Conservation (phyloP, 1,140 invertebrate species). For the Penaeus japonicus region DNA sequence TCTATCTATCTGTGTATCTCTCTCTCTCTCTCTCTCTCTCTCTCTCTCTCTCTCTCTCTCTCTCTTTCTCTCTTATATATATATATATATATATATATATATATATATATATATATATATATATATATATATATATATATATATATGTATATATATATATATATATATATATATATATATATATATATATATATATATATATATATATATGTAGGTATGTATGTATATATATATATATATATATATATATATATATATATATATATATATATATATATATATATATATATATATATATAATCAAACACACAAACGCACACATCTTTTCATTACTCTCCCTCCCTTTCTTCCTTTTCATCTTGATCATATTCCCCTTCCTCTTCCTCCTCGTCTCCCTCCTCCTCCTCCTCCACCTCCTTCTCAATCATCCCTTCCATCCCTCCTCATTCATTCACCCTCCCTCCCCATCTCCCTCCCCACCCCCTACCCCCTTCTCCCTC, state of each 20-base stretch:
- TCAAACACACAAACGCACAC: too few species aligned
- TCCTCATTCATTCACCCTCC: too few species aligned
- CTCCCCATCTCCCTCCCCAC: too few species aligned
- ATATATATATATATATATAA: neutral
- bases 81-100: neutral
- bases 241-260: constrained; percentile 6
- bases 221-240: neutral
- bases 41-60: neutral
- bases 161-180: neutral
- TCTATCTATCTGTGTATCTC: neutral
- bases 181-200: neutral
- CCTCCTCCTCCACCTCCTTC: too few species aligned
- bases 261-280: neutral
- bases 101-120: neutral
- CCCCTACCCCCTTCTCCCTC: too few species aligned
- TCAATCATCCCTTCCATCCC: too few species aligned
- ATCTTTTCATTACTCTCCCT: too few species aligned
- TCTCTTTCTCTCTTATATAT: neutral
- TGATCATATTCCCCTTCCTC: too few species aligned
- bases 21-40: neutral
- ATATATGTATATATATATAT: neutral
- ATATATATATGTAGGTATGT: neutral
- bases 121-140: neutral
- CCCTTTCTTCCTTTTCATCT: too few species aligned
- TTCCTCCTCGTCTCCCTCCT: too few species aligned